phyloP scores from a whole-genome alignment of 1,140 invertebrate species.

The Hylaeus volcanicus region DNA sequence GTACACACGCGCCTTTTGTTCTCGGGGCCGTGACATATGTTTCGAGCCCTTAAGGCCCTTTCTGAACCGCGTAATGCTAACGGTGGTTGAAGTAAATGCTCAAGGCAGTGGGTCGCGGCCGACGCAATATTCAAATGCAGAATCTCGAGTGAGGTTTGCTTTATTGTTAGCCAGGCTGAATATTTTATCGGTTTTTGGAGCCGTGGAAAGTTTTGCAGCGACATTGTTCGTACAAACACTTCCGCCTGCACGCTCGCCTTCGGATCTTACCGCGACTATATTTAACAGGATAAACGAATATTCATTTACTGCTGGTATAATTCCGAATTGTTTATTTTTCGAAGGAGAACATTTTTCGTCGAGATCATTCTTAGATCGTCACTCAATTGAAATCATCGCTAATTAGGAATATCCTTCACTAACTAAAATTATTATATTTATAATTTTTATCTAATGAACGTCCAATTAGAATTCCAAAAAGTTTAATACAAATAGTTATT shows the following conservation, averaged over 20 bases:
- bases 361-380: no score
- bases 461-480: no score
- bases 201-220: conserved; percentile 19
- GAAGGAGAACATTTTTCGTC: no score
- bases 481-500: no score
- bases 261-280: not conserved
- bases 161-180: conserved; percentile 37
- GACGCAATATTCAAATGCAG: conserved; percentile 35
- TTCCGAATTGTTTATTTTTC: not conserved
- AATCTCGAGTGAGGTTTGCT: conserved; percentile 28
- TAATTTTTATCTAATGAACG: no score
- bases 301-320: not conserved
- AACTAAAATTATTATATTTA: no score
- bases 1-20: conserved; percentile 47
- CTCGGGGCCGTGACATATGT: conserved; percentile 57
- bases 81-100: conserved; percentile 46
- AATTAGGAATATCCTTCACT: no score
- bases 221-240: conserved; percentile 13
- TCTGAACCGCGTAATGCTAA: conserved; percentile 39
- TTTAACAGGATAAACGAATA: conserved; percentile 10
- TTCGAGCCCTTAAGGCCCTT: conserved; percentile 40
- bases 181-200: conserved; percentile 43
- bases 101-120: conserved; percentile 42
- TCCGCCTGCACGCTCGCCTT: not conserved
- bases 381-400: no score